Conservation (phyloP, 1,140 invertebrate genomes). For the Patella vulgata region DNA sequence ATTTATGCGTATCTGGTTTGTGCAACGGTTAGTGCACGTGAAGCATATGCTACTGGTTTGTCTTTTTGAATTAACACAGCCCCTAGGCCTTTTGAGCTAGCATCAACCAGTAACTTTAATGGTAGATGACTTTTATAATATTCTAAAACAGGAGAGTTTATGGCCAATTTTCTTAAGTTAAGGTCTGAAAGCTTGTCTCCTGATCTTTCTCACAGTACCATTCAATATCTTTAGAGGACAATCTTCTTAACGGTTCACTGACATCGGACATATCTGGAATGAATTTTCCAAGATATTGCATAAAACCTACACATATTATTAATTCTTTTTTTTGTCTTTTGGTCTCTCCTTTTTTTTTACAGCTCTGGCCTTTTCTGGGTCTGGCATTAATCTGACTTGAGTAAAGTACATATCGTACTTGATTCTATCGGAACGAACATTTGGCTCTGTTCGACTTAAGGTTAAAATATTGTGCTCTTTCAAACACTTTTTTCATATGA, state of each 20-base stretch:
- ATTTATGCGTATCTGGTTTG: neutral
- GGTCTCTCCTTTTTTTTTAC: too few relatives aligned
- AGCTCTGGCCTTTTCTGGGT: neutral
- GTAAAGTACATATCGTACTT: neutral
- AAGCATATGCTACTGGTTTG: conserved; percentile 1
- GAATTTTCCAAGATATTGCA: neutral
- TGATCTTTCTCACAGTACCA: neutral
- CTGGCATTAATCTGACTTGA: neutral
- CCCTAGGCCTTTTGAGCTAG: neutral
- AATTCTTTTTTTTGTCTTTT: neutral
- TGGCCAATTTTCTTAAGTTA: neutral
- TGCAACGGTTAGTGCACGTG: neutral
- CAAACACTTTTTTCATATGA: conserved; percentile 57
- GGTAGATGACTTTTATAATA: too few relatives aligned
- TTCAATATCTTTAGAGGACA: conserved; percentile 1
- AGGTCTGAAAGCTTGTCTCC: neutral
- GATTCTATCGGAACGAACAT: conserved; percentile 35
- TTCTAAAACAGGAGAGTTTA: neutral
- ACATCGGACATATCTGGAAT: neutral
- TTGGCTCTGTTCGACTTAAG: conserved; percentile 57
- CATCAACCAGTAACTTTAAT: neutral
- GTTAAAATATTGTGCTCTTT: conserved; percentile 36
- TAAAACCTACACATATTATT: neutral
- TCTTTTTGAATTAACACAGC: neutral
- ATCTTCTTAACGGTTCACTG: too few relatives aligned